Evolutionary conservation across 2,113 vertebrate species (phyloP).

Genomic region (Scartelaos histophorus): DNA sequence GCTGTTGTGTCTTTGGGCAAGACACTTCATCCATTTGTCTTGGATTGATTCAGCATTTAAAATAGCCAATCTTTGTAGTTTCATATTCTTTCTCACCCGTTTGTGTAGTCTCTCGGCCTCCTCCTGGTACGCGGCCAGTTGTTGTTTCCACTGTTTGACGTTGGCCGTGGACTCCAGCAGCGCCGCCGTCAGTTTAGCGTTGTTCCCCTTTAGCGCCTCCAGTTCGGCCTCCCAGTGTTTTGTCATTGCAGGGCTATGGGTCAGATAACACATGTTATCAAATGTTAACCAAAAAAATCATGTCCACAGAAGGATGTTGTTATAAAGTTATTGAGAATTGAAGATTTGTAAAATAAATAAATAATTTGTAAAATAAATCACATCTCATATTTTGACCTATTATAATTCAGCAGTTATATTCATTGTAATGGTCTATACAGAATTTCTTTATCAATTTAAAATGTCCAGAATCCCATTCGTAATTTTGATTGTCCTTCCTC

Average conservation of each 20-base stretch:
- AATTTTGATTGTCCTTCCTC: background rate
- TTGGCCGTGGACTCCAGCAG: constrained; percentile 98
- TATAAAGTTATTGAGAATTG: background rate
- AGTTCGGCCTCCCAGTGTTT: constrained; percentile 99
- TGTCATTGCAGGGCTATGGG: constrained; percentile 79
- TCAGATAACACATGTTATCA: constrained; percentile 7
- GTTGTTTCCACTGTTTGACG: constrained; percentile 99
- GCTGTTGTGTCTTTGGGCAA: background rate
- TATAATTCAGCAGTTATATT: too few relatives aligned
- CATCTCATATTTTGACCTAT: too few relatives aligned
- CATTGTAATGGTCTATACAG: too few relatives aligned
- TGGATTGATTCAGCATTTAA: too few relatives aligned
- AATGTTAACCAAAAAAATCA: background rate
- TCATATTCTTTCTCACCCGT: constrained; percentile 78
- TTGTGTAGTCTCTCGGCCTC: constrained; percentile 98
- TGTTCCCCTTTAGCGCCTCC: constrained; percentile 96
- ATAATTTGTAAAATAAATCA: too few relatives aligned
- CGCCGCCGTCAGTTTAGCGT: constrained; percentile 95
- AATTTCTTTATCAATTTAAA: too few relatives aligned
- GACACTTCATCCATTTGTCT: background rate
- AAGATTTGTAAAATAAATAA: too few relatives aligned
- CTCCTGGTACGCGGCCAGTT: constrained; percentile 95
- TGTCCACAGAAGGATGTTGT: background rate
- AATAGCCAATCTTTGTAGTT: background rate
- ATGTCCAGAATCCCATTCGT: background rate